These are phyloP conservation scores for Mormoops blainvillei DNA, from an alignment of 2,113 vertebrate genomes.

Conservation along the genomic window DNA sequence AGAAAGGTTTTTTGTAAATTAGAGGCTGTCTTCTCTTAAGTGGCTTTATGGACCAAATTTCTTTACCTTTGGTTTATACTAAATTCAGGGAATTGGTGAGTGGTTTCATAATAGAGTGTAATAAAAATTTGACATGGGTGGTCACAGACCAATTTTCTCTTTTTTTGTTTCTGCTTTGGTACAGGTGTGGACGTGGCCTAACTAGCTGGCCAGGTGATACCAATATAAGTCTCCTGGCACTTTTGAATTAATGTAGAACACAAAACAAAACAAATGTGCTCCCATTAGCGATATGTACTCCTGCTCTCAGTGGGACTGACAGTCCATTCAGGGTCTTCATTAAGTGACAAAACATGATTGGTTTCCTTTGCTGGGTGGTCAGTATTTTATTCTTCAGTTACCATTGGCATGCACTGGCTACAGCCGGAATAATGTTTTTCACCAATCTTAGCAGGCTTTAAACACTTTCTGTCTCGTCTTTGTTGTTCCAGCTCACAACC, in stretches of 20 bases:
- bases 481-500: background rate
- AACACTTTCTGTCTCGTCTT: background rate
- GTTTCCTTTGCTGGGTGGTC: background rate
- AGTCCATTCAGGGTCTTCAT: background rate
- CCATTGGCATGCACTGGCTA: background rate
- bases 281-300: background rate
- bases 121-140: background rate
- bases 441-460: background rate
- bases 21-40: background rate
- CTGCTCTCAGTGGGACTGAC: background rate
- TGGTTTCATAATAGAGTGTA: background rate
- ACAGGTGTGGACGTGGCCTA: background rate
- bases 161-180: background rate
- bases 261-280: background rate
- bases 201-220: background rate
- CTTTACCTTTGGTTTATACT: background rate
- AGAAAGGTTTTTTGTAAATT: background rate
- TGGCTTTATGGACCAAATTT: constrained; percentile 7
- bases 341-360: background rate
- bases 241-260: background rate
- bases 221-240: background rate
- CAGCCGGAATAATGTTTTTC: background rate
- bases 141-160: background rate
- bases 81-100: background rate
- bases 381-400: background rate